A percentile compares a stretch with the other conserved stretches of the same genome.
Conservation (phyloP, 2,797 vertebrate species). For the Bradypodion ventrale region DNA sequence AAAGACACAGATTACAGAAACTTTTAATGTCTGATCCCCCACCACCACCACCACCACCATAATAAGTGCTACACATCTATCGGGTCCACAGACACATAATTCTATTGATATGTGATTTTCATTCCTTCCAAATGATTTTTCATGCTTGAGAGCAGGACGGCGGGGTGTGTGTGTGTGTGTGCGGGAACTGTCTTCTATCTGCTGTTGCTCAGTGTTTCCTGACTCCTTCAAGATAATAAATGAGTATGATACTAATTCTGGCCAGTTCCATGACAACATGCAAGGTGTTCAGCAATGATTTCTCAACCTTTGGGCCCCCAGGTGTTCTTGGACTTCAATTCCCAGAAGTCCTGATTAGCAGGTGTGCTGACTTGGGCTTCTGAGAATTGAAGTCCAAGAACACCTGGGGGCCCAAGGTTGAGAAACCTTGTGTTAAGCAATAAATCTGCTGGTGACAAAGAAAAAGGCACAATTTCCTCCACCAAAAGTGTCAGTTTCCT, state of each 20-base stretch:
- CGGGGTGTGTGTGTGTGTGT: constrained; percentile 4
- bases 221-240: not conserved
- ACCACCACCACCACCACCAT: too few relatives aligned
- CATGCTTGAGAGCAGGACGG: too few relatives aligned
- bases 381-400: too few relatives aligned
- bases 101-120: not conserved
- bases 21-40: not conserved
- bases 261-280: constrained; percentile 2
- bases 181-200: not conserved
- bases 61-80: not conserved
- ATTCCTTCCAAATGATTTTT: constrained; percentile 2
- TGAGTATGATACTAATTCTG: constrained; percentile 19
- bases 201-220: not conserved
- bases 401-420: too few relatives aligned
- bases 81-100: not conserved
- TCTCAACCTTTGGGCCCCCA: too few relatives aligned
- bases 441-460: constrained; percentile 23
- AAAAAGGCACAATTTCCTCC: constrained; percentile 29
- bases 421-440: too few relatives aligned
- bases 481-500: constrained; percentile 23
- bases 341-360: too few relatives aligned
- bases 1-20: not conserved
- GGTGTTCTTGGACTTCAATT: too few relatives aligned
- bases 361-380: too few relatives aligned
- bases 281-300: constrained; percentile 28